Percentiles rank a stretch among this genome's conserved stretches.
Evolutionary conservation across 2,797 vertebrate genomes (phyloP).

Genomic region (Gallinago nigripennis): DNA sequence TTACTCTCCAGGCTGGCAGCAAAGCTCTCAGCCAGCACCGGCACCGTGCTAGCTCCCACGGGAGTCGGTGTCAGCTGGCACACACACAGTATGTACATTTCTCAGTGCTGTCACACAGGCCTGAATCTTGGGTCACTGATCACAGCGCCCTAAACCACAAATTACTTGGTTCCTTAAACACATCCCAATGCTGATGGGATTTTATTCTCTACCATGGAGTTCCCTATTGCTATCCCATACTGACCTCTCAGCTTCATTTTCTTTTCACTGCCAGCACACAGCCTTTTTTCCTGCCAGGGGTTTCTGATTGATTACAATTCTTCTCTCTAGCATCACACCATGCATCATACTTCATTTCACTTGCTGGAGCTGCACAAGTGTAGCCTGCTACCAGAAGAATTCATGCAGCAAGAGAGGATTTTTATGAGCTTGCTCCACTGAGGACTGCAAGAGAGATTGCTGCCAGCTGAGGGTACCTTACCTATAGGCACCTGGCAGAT

Average conservation of each 20-base stretch:
- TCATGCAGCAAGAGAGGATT: not conserved
- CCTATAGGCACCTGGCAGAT: conserved; percentile 1
- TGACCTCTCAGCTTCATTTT: not conserved
- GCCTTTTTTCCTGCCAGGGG: not conserved
- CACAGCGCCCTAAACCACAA: not conserved
- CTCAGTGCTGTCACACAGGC: not conserved
- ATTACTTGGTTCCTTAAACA: not conserved
- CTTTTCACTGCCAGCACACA: not conserved
- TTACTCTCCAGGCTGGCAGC: not conserved
- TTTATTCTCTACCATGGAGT: not conserved
- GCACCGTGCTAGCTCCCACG: rapidly evolving
- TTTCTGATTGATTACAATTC: not conserved
- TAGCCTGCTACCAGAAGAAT: not conserved
- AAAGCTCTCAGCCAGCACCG: not conserved
- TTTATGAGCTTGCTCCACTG: not conserved
- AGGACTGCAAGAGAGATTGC: not conserved
- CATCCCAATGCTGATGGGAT: not conserved
- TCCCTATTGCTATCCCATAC: not conserved
- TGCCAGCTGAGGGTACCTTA: not conserved
- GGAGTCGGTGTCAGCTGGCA: not conserved
- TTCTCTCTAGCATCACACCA: not conserved
- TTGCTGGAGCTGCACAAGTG: not conserved
- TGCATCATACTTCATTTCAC: not conserved
- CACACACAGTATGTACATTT: rapidly evolving
- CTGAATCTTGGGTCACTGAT: not conserved